Conservation (phyloP, 2,888 invertebrate species). For the Sesamia inferens region DNA sequence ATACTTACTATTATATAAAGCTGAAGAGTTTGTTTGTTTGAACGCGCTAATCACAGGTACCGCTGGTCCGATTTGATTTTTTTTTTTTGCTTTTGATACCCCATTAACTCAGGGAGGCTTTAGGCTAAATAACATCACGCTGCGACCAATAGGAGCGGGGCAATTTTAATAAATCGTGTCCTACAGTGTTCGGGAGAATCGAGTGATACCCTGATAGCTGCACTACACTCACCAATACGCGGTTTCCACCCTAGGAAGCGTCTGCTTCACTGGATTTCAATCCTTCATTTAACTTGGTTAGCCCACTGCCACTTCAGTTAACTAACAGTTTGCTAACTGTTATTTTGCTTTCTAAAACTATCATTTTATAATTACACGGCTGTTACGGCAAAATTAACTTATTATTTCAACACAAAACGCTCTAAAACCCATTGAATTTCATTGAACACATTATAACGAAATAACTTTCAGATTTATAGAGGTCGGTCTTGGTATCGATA, state of each 20-base stretch:
- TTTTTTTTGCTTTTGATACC: no score
- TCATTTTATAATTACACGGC: conserved; percentile 11
- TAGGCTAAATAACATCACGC: no score
- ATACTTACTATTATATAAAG: no score
- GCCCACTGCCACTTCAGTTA: background rate
- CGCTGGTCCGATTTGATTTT: no score
- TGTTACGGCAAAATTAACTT: background rate
- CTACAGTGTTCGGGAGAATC: no score
- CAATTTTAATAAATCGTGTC: no score
- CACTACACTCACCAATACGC: background rate
- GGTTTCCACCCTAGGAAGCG: background rate
- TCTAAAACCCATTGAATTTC: conserved; percentile 38
- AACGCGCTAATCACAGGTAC: no score
- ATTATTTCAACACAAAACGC: conserved; percentile 9
- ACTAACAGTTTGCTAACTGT: background rate
- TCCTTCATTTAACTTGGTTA: background rate
- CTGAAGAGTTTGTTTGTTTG: no score
- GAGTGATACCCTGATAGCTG: background rate
- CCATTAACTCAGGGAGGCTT: no score
- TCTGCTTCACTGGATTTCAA: background rate
- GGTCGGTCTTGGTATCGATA: conserved; percentile 38
- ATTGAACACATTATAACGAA: conserved; percentile 43
- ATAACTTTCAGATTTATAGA: conserved; percentile 59
- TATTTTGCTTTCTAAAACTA: background rate
- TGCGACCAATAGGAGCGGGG: no score